Evolutionary conservation across 2,888 invertebrate species (phyloP).

Genomic region (Listrodromus nycthemerus): DNA sequence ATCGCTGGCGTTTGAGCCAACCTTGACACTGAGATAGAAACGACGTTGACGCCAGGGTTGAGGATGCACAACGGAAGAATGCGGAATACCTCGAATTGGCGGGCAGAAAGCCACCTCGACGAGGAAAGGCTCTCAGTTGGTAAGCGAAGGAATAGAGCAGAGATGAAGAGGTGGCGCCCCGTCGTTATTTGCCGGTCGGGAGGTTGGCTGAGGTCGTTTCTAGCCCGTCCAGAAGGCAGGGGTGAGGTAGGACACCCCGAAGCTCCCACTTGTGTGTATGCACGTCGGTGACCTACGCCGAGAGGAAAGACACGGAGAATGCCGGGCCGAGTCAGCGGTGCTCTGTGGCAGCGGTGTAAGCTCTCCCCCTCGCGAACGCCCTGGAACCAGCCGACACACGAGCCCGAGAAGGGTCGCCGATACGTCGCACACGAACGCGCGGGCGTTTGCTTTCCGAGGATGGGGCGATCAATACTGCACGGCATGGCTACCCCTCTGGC

Average conservation of each 20-base stretch:
- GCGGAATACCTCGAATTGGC: conserved; percentile 2
- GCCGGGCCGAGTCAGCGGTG: conserved; percentile 2
- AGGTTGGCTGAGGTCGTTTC: conserved; percentile 40
- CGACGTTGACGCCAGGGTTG: background rate
- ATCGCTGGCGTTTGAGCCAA: conserved; percentile 40
- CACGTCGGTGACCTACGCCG: conserved; percentile 19
- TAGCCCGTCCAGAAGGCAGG: conserved; percentile 37
- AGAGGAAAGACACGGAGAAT: conserved; percentile 17
- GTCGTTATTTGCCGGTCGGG: conserved; percentile 48
- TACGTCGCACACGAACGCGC: conserved; percentile 51
- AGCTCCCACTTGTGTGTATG: too few species aligned
- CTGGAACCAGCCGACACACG: conserved; percentile 25
- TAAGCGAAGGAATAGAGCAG: conserved; percentile 14
- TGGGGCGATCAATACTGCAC: conserved; percentile 81
- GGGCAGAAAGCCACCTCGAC: conserved; percentile 8
- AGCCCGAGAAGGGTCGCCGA: conserved; percentile 21
- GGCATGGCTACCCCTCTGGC: conserved; percentile 39
- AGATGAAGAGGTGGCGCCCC: background rate
- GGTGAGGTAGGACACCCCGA: conserved; percentile 50
- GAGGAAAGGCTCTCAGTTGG: conserved; percentile 1
- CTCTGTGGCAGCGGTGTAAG: conserved; percentile 13
- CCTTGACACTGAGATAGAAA: conserved; percentile 58
- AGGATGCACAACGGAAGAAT: conserved; percentile 13
- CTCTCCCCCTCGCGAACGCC: background rate
- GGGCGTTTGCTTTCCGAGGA: conserved; percentile 72